Evolutionary conservation across 2,113 vertebrate species (phyloP), one percentile per base, ranked within the genome.

Genomic region (Mesembrinibis cayennensis): DNA sequence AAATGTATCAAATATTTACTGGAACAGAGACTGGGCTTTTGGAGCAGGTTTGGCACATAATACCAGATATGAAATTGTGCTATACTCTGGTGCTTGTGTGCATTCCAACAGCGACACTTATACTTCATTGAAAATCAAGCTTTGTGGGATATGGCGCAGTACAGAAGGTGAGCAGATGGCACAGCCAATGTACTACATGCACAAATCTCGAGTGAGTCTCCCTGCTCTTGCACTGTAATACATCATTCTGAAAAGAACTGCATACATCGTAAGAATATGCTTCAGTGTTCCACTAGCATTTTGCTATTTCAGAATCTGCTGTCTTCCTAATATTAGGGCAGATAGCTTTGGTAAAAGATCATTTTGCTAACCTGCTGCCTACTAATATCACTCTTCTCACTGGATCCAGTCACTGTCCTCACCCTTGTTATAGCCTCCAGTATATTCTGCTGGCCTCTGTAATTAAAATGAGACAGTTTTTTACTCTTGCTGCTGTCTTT

Each of bases 71-170:
- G 10, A 82, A 92, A 77, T 44, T 92, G 14, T 67, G 14, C 16
- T 82, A 6, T 71, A 47, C 23, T 67, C 50, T 70, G 16, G 49
- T 74, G 38, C 9, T 87, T 78, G 32, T 63, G 56, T 9, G 3
- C 30, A 76, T 94, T 94, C 90, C 88, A 95, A 40, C 29, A 87
- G 27, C 47, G 73, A 90, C 82, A 82, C 56, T 71, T 90, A n/a
- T 2, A 42, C 36, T 67, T 89, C 58, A 67, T 20, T 93, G 79
- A 80, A 93, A 93, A 63, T 40, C 42, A 85, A 92, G 32, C 32
- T 92, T 76, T 90, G 42, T 87, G 92, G 73, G 81, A 79, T 67
- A 59, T 13, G 65, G 17, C 7, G 8, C 11, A n/a, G 42, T 79
- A 67, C 13, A 72, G 52, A 74, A 87, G 26, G 50, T 47, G 82